A percentile compares a stretch with the other conserved stretches of the same genome.
phyloP scores from a whole-genome alignment of 2,888 invertebrate genomes.

The Ophion obscuratus region DNA sequence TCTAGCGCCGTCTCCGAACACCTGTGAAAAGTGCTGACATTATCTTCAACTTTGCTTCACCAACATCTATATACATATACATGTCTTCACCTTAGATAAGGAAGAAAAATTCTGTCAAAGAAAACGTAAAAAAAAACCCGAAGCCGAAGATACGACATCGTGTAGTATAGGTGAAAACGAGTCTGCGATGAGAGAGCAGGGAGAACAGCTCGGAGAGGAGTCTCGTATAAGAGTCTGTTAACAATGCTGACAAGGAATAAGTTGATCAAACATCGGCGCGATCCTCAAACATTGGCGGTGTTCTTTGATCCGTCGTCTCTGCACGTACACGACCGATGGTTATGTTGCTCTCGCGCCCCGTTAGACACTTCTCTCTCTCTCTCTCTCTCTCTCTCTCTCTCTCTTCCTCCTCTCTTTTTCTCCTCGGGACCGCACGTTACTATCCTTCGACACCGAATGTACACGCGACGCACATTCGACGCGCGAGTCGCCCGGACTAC shows the following conservation, averaged over 20 bases:
- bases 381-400: constrained; percentile 40
- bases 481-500: too few species aligned
- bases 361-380: constrained; percentile 1
- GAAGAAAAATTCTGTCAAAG: constrained; percentile 37
- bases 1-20: constrained; percentile 41
- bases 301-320: constrained; percentile 70
- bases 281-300: constrained; percentile 74
- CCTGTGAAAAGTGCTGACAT: constrained; percentile 51
- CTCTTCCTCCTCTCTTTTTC: constrained; percentile 36
- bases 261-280: constrained; percentile 73
- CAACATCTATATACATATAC: background rate
- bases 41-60: constrained; percentile 31
- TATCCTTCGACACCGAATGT: constrained; percentile 2
- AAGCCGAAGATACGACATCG: constrained; percentile 37
- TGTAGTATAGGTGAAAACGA: constrained; percentile 52
- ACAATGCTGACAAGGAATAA: constrained; percentile 74
- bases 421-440: background rate
- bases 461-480: too few species aligned
- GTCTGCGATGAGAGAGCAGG: constrained; percentile 47
- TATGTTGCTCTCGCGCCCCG: constrained; percentile 15
- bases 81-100: constrained; percentile 29
- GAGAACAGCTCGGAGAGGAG: constrained; percentile 40
- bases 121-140: constrained; percentile 15
- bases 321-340: constrained; percentile 30
- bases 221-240: constrained; percentile 68